These are phyloP conservation scores for Dendrolimus pini DNA, from an alignment of 2,888 invertebrate species.

Conservation along the genomic window DNA sequence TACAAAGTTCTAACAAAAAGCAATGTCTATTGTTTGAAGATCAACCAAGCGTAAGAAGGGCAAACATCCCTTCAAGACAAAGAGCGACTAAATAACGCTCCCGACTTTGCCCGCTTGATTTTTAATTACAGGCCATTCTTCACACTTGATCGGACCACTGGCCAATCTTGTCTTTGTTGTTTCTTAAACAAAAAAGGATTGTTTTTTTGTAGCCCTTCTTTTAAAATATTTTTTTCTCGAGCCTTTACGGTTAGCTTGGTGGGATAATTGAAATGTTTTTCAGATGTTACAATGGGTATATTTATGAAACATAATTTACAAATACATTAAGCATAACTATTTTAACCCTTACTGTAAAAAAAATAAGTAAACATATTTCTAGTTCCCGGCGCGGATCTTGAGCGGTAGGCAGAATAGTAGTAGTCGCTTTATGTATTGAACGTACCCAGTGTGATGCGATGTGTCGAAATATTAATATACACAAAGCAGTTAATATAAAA, in stretches of 20 bases:
- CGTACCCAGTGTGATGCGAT: too few species aligned
- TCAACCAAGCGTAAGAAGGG: constrained; percentile 4
- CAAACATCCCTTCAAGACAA: background rate
- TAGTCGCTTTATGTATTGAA: too few species aligned
- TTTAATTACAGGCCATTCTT: constrained; percentile 67
- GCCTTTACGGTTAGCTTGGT: constrained; percentile 62
- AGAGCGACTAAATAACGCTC: constrained; percentile 20
- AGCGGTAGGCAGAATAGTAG: too few species aligned
- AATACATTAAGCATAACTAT: too few species aligned
- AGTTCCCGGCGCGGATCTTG: too few species aligned
- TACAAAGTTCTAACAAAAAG: constrained; percentile 9
- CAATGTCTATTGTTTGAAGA: constrained; percentile 4
- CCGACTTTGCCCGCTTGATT: constrained; percentile 55
- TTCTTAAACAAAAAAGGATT: constrained; percentile 56
- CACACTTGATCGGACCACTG: constrained; percentile 64
- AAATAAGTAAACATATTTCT: too few species aligned
- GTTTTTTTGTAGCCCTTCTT: constrained; percentile 42
- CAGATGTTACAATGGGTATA: background rate
- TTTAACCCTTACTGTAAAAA: too few species aligned
- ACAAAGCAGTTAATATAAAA: too few species aligned
- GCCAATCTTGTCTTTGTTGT: constrained; percentile 61
- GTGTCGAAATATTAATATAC: too few species aligned
- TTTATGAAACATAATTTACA: too few species aligned
- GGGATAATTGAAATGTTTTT: constrained; percentile 60
- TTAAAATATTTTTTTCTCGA: constrained; percentile 46